Conservation (phyloP, 2,888 invertebrate genomes). For the Acrocyrtus sp. region DNA sequence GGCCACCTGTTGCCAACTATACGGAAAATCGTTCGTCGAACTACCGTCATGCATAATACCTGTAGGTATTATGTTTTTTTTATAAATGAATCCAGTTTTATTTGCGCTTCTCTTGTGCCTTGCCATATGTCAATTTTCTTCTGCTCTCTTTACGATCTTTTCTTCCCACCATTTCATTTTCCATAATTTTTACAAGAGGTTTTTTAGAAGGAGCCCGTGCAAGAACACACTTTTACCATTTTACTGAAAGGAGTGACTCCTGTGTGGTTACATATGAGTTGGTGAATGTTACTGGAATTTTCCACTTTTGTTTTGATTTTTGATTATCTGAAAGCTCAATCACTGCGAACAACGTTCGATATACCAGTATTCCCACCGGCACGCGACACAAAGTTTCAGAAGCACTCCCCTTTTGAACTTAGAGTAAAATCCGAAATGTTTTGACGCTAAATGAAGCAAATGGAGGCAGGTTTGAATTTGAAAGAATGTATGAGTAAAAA, state of each 20-base stretch:
- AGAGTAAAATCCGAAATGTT: no score
- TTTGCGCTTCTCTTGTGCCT: not conserved
- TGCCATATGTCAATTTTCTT: not conserved
- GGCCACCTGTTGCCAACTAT: constrained; percentile 39
- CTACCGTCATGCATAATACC: not conserved
- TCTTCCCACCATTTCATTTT: not conserved
- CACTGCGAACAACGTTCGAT: no score
- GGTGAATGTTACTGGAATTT: not conserved
- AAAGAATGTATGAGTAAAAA: no score
- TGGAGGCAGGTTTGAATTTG: no score
- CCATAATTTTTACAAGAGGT: not conserved
- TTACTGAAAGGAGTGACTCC: no score
- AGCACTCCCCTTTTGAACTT: no score
- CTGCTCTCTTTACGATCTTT: not conserved
- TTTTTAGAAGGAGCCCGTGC: no score
- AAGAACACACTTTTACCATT: no score
- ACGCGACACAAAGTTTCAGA: no score
- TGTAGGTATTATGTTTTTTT: not conserved
- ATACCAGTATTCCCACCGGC: no score
- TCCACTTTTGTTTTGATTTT: not conserved
- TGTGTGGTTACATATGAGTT: not conserved
- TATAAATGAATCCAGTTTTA: not conserved
- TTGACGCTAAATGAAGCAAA: no score
- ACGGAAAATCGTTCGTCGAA: not conserved
- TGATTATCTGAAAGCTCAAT: no score